Evolutionary conservation across 2,888 invertebrate species (phyloP).

Genomic region (Callimorpha dominula): DNA sequence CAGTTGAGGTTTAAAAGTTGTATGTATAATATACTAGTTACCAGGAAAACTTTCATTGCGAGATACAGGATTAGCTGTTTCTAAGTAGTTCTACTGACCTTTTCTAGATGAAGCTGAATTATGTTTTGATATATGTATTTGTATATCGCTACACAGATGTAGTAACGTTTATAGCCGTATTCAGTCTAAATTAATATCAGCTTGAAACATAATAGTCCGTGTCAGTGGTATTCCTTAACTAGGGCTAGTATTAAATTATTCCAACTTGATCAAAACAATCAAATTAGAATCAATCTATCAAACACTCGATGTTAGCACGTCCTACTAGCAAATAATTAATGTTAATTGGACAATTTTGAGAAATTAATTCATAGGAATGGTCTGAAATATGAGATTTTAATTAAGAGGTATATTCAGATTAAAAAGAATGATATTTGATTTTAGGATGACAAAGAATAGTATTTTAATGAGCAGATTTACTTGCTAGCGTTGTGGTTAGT

Average conservation of each 20-base stretch:
- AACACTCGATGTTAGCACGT: conserved; percentile 4
- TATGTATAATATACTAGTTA: too few species aligned
- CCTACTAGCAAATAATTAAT: conserved; percentile 11
- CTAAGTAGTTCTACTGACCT: not conserved
- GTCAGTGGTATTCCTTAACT: conserved; percentile 22
- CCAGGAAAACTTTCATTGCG: too few species aligned
- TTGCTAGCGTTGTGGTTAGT: too few species aligned
- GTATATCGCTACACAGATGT: not conserved
- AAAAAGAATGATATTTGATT: not conserved
- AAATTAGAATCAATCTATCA: conserved; percentile 27
- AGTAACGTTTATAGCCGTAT: not conserved
- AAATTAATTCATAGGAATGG: not conserved
- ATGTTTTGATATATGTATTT: not conserved
- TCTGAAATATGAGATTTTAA: not conserved
- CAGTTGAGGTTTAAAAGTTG: too few species aligned
- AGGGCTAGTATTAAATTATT: conserved; percentile 21
- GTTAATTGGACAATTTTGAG: conserved; percentile 1
- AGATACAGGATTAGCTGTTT: not conserved
- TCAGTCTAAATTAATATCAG: not conserved
- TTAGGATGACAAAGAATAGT: not conserved
- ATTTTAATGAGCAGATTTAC: not conserved
- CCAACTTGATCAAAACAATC: conserved; percentile 23
- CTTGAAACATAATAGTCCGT: conserved; percentile 7
- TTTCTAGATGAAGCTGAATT: not conserved
- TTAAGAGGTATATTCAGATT: not conserved